Base-by-base conservation (phyloP, 2,888 invertebrate species). In the Isoperla grammatica region DNA sequence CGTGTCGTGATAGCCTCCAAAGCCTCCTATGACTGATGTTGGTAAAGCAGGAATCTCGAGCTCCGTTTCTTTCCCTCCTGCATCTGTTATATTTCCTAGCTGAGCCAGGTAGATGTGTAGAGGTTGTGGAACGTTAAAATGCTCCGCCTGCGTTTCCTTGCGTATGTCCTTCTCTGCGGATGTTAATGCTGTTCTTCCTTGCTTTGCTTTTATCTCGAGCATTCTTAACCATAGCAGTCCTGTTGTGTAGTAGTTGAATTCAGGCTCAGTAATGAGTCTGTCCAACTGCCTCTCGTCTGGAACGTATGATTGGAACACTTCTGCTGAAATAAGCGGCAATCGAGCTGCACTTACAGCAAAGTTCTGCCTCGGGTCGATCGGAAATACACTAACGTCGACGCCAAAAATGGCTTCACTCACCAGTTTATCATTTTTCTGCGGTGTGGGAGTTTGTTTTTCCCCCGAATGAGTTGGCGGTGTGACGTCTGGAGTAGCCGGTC, bases 101-200 rank as follows among this genome's bases (percentile, higher is more conserved):
- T 54, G 54, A 2, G 40, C 35, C 1, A 59, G 29, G 17, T 54
- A 54, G 5, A 53, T 43, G 13, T 42, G 43, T 3, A 54, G n/a
- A 2, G 59, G 59, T 43, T 59, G 59, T 2, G 54, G 59, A 4
- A 59, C 54, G 9, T 59, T 59, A 11, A 20, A 59, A 11, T 53
- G n/a, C 11, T 54, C 54, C 1, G 23, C 22, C 12, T 22, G n/a
- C 3, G 53, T 53, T 1, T 35, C 59, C 35, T 59, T 43, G 17
- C 39, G 40, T 0, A 59, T 22, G 19, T 59, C 53, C 19, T 59
- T 59, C 11, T 59, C 54, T 6, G 59, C 59, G 1, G 43, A 43
- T 15, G 54, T 23, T 4, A 59, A 29, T 2, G 53, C 3, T 2
- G 1, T 13, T 1, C 59, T 13, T 4, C 59, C 59, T 43, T 54